phyloP scores from a whole-genome alignment of 2,888 invertebrate species.

The Trissoscelio sp. region DNA sequence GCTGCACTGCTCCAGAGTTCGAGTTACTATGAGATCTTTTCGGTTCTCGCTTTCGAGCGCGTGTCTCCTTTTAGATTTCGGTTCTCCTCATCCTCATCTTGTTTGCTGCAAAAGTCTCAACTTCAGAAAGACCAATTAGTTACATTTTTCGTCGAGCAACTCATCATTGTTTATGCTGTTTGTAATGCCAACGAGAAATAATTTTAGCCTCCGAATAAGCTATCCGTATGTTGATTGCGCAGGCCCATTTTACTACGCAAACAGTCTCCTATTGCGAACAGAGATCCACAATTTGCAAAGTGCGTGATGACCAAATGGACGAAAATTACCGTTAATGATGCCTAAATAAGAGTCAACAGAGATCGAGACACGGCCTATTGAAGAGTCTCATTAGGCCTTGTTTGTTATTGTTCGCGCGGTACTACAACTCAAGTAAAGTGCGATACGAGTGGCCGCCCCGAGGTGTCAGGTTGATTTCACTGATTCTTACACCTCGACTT shows the following conservation, averaged over 20 bases:
- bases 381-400: conserved; percentile 83
- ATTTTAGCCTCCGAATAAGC: conserved; percentile 26
- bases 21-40: conserved; percentile 79
- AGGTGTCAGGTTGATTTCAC: conserved; percentile 83
- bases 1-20: conserved; percentile 82
- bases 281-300: not conserved
- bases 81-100: conserved; percentile 73
- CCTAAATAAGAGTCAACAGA: conserved; percentile 45
- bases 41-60: conserved; percentile 70
- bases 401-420: conserved; percentile 82
- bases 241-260: conserved; percentile 14
- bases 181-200: conserved; percentile 60
- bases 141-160: conserved; percentile 79
- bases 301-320: not conserved
- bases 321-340: not conserved
- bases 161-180: conserved; percentile 75
- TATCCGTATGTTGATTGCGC: conserved; percentile 10
- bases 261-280: too few relatives aligned
- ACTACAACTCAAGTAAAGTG: conserved; percentile 76
- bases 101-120: conserved; percentile 80
- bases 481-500: conserved; percentile 81
- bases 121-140: conserved; percentile 82
- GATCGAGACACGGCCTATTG: conserved; percentile 77
- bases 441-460: conserved; percentile 81
- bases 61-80: conserved; percentile 68